Conservation (phyloP, 2,113 vertebrate species). For the Phocoena phocoena region DNA sequence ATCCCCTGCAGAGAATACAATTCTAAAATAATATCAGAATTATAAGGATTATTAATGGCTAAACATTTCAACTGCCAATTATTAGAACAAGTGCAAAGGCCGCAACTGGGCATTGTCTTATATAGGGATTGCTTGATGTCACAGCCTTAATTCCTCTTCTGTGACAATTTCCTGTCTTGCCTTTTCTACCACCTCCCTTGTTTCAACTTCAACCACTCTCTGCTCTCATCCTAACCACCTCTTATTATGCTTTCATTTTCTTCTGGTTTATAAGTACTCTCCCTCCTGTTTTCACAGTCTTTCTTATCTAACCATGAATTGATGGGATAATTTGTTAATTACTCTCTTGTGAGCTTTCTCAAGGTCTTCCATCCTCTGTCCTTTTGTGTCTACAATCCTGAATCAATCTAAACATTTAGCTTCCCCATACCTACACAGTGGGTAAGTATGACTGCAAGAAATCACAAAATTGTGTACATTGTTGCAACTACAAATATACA, state of each 20-base stretch:
- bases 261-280: background rate
- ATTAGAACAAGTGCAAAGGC: background rate
- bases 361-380: background rate
- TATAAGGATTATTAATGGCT: background rate
- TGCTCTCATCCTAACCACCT: background rate
- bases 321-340: background rate
- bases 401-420: background rate
- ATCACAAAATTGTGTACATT: background rate
- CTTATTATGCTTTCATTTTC: background rate
- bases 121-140: background rate
- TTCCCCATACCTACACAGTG: background rate
- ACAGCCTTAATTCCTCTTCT: background rate
- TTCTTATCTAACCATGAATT: background rate
- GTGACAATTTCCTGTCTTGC: background rate
- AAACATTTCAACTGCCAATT: background rate
- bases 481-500: background rate
- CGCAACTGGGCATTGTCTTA: background rate
- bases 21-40: background rate
- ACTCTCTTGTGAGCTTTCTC: background rate
- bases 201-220: background rate
- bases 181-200: rapidly evolving
- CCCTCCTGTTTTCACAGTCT: background rate
- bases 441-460: background rate
- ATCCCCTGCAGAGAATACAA: background rate
- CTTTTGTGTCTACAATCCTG: background rate